A percentile compares a stretch with the other conserved stretches of the same genome.
Conservation (phyloP, 2,888 invertebrate species). For the Macroteleia sp. region DNA sequence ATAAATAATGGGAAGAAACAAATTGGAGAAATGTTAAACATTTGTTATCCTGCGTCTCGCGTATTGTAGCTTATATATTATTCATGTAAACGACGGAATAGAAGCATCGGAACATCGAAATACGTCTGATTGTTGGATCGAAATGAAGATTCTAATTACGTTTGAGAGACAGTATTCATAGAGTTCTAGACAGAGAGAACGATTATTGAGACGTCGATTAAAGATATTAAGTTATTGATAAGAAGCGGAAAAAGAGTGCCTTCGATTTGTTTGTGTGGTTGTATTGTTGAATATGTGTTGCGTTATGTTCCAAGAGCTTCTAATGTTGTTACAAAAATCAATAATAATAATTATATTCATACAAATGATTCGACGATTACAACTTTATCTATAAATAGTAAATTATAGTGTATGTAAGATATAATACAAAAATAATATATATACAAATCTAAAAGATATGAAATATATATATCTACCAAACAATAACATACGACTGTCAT, state of each 20-base stretch:
- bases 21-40: conserved; percentile 60
- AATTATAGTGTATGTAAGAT: conserved; percentile 72
- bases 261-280: conserved; percentile 83
- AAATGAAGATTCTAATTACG: conserved; percentile 36
- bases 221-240: conserved; percentile 78
- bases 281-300: conserved; percentile 83
- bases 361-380: conserved; percentile 54
- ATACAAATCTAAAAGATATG: conserved; percentile 23
- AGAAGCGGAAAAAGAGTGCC: conserved; percentile 79
- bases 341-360: conserved; percentile 58
- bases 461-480: conserved; percentile 47
- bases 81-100: conserved; percentile 71
- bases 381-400: conserved; percentile 62
- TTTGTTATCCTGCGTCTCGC: conserved; percentile 80
- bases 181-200: conserved; percentile 28
- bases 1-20: conserved; percentile 24
- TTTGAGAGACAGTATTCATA: conserved; percentile 54
- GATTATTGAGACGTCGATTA: conserved; percentile 71
- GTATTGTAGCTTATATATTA: conserved; percentile 78
- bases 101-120: conserved; percentile 64
- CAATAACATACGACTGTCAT: conserved; percentile 41
- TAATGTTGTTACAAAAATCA: conserved; percentile 71
- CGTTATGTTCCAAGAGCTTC: conserved; percentile 83
- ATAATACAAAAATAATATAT: conserved; percentile 52
- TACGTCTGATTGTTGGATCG: conserved; percentile 40